Conservation (phyloP, 1,140 invertebrate species). For the Papilio glaucus region DNA sequence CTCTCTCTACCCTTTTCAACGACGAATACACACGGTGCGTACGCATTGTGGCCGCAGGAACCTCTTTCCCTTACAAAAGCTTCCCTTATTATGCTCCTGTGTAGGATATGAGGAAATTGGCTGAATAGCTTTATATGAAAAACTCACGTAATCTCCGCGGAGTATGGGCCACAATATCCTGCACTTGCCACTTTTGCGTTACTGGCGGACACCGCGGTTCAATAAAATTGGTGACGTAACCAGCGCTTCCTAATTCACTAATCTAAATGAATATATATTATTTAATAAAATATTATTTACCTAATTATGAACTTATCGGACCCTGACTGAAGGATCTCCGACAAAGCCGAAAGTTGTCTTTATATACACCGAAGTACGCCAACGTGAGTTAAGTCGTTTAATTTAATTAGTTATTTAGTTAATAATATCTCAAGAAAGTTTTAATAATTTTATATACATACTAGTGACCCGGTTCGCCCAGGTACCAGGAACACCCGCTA, state of each 20-base stretch:
- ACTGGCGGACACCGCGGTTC: conserved; percentile 19
- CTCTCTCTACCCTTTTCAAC: conserved; percentile 67
- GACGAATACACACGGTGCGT: conserved; percentile 62
- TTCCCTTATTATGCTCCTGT: conserved; percentile 78
- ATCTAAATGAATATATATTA: not conserved
- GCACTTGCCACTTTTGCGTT: conserved; percentile 60
- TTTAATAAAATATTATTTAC: not conserved
- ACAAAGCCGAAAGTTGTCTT: no score
- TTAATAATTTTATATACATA: no score
- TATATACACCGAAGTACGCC: no score
- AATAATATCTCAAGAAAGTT: no score
- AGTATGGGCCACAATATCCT: conserved; percentile 71
- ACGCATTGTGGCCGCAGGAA: conserved; percentile 75
- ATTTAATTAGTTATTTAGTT: no score
- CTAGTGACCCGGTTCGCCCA: no score
- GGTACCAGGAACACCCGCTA: no score
- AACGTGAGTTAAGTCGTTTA: no score
- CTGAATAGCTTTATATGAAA: conserved; percentile 81
- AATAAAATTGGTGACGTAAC: conserved; percentile 39
- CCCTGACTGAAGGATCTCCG: no score
- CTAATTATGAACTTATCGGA: no score
- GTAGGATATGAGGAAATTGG: conserved; percentile 82
- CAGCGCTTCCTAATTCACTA: not conserved
- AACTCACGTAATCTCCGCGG: conserved; percentile 77
- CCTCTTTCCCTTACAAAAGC: conserved; percentile 78